Evolutionary conservation across 2,113 vertebrate genomes (phyloP).

Genomic region (Crotalus viridis): DNA sequence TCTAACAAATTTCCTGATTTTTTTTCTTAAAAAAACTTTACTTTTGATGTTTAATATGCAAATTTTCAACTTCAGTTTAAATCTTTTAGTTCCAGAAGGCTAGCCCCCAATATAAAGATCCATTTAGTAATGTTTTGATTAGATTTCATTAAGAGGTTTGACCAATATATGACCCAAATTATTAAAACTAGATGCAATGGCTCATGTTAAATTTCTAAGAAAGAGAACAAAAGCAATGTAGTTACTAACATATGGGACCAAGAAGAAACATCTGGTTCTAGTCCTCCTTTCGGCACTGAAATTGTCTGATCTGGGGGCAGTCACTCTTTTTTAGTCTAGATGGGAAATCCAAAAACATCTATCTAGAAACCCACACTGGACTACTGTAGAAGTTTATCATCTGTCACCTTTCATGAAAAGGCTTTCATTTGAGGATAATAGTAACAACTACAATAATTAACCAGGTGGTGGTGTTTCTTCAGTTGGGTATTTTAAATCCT

Average conservation of each 20-base stretch:
- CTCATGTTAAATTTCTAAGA: background rate
- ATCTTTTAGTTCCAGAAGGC: background rate
- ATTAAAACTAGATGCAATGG: background rate
- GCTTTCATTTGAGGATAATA: background rate
- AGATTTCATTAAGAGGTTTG: background rate
- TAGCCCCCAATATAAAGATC: background rate
- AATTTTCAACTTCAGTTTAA: background rate
- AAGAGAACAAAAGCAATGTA: background rate
- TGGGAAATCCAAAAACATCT: background rate
- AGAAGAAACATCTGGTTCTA: background rate
- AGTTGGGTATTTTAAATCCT: background rate
- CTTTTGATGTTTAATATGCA: background rate
- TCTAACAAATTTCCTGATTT: background rate
- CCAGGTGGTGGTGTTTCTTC: background rate
- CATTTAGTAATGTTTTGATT: background rate
- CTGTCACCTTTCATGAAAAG: background rate
- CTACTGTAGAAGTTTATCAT: background rate
- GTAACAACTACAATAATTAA: background rate
- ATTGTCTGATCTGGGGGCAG: background rate
- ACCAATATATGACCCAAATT: background rate
- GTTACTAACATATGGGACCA: background rate
- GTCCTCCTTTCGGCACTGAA: background rate
- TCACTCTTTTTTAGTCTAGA: background rate
- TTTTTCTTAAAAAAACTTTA: background rate
- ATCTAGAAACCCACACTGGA: background rate